Conservation (phyloP, 1,140 invertebrate genomes). For the Aphis gossypii region DNA sequence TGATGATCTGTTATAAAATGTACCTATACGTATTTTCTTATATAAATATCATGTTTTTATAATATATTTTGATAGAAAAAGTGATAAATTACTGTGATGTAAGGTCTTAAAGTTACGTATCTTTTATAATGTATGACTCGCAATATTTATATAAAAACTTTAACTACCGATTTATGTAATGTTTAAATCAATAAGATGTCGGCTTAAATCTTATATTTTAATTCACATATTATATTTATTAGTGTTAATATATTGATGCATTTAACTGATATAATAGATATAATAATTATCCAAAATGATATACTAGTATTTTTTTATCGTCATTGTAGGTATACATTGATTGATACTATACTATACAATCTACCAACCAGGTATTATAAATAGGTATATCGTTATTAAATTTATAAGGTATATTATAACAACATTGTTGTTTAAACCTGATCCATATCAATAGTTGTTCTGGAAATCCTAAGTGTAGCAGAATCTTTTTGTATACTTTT, state of each 20-base stretch:
- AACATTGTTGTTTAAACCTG: background rate
- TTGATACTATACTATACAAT: too few species aligned
- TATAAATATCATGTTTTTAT: too few species aligned
- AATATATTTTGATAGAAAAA: too few species aligned
- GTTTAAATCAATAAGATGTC: background rate
- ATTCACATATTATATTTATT: too few species aligned
- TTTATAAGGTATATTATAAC: background rate
- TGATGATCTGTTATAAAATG: too few species aligned
- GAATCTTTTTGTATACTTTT: background rate
- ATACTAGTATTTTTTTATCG: background rate
- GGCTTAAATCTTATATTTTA: too few species aligned
- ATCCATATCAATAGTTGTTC: background rate
- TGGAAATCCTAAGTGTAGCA: too few species aligned
- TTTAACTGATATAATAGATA: background rate
- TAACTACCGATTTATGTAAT: background rate
- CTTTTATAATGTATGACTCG: background rate
- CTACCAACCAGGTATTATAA: too few species aligned
- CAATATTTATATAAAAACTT: background rate
- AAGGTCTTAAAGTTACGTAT: background rate
- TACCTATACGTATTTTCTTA: too few species aligned
- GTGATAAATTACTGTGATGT: too few species aligned
- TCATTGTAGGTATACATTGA: background rate
- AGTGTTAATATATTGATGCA: too few species aligned
- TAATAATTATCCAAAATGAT: background rate
- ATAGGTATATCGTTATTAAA: background rate